Percentiles rank a stretch among this genome's conserved stretches.
Evolutionary conservation across 1,140 invertebrate species (phyloP).

Genomic region (Drosophila kepulauana): DNA sequence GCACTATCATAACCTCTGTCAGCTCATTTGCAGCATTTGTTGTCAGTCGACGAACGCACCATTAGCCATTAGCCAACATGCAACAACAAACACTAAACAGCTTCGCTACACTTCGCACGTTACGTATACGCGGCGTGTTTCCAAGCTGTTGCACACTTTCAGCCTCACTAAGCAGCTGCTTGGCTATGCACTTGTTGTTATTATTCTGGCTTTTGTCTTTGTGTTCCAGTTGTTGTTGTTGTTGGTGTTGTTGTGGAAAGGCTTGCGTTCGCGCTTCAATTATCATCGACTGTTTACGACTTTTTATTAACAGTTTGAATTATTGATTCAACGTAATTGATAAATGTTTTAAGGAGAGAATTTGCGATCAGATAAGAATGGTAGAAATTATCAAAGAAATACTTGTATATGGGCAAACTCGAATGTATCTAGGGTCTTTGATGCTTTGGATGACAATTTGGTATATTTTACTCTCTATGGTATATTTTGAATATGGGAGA

Average conservation of each 20-base stretch:
- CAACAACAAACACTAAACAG: conserved; percentile 43
- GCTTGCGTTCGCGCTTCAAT: conserved; percentile 10
- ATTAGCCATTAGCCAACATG: conserved; percentile 45
- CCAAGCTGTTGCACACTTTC: conserved; percentile 81
- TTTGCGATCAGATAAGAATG: no score
- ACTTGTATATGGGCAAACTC: no score
- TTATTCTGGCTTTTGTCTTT: neutral
- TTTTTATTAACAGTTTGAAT: neutral
- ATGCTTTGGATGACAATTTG: no score
- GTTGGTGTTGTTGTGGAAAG: neutral
- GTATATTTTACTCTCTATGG: no score
- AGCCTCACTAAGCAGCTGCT: conserved; percentile 67
- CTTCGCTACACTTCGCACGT: conserved; percentile 30
- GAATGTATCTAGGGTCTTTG: no score
- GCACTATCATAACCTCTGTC: conserved; percentile 70
- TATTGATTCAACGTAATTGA: neutral
- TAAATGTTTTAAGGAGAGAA: neutral
- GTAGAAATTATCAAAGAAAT: no score
- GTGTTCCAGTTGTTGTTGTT: conserved; percentile 1
- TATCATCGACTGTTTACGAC: conserved; percentile 17
- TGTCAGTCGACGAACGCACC: conserved; percentile 46
- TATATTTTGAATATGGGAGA: no score
- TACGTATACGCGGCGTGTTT: conserved; percentile 74
- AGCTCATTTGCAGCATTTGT: conserved; percentile 81
- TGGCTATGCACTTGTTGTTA: conserved; percentile 31